Percentiles rank a stretch among this genome's conserved stretches.
These are phyloP conservation scores for Clarias magur DNA, from an alignment of 2,113 vertebrate species.

Conservation along the genomic window DNA sequence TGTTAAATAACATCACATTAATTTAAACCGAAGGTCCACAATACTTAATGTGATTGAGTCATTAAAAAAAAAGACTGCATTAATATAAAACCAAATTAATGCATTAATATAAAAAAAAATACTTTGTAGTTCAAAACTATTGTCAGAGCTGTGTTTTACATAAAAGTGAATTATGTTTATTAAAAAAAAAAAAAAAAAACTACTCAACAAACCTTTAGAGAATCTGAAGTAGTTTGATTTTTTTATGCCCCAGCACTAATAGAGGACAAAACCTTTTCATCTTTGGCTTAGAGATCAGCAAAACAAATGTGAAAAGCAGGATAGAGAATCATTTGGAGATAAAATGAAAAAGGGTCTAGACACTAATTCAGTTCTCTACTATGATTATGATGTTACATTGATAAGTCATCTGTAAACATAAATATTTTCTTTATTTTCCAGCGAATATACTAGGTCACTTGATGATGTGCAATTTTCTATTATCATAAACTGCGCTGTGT, in stretches of 20 bases:
- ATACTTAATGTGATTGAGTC: background rate
- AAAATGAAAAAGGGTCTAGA: background rate
- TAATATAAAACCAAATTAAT: background rate
- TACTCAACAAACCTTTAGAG: background rate
- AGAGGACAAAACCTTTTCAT: background rate
- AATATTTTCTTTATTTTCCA: constrained; percentile 15
- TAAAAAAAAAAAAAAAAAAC: background rate
- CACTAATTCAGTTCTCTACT: constrained; percentile 7
- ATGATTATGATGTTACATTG: constrained; percentile 10
- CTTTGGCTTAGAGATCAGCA: background rate
- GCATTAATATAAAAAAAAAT: background rate
- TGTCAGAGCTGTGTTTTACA: background rate
- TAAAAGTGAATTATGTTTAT: background rate
- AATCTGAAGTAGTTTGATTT: background rate
- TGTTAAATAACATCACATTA: background rate
- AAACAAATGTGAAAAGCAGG: constrained; percentile 3
- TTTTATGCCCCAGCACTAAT: background rate
- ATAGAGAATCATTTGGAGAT: background rate
- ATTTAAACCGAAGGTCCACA: no score
- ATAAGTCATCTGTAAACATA: background rate
- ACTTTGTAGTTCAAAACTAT: background rate
- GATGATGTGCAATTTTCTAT: constrained; percentile 3
- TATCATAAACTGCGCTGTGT: background rate
- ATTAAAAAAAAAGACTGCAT: background rate
- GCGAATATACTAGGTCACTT: background rate